Evolutionary conservation across 2,113 vertebrate species (phyloP), one percentile per base, ranked within the genome.

Genomic region (Clarias magur): DNA sequence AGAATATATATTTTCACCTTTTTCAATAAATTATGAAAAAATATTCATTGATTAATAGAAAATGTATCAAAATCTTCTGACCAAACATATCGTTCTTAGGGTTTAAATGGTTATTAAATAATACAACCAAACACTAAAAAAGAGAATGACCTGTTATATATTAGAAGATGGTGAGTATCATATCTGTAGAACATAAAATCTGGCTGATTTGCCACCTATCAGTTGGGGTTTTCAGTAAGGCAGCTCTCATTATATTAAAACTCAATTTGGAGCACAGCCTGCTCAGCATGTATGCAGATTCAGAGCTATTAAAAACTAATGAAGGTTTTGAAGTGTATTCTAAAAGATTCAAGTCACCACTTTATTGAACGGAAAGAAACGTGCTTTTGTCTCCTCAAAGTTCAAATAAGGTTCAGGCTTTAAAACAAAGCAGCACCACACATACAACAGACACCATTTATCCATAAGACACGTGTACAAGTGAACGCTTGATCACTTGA

Each of bases 211-310:
- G 27, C 17, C 54, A 59, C 48, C 30, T 80, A 57, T 38, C 56
- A 60, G 4, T 80, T 59, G 56, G 30, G 79, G 19, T 80, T 81
- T 81, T 81, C 34, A 81, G 57, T 62, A 81, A 62, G 19, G 79
- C 57, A 81, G 57, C 9, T 81, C 19, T 62, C 59, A 81, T 42
- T 59, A 84, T 73, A 67, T 72, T 84, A 25, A 84, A 83, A 83
- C 63, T 83, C 48, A 54, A 70, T 83, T 70, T 83, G 82, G n/a
- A 83, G 79, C 79, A 81, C 79, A 83, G 62, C 48, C 82, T 70
- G 82, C 63, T 56, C 82, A 83, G 81, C 38, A 68, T 65, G 38
- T 67, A 83, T 54, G 62, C 25, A 83, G 63, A 67, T 27, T n/a
- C 30, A 16, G 27, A 68, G 63, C 38, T 67, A 67, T 83, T 67